Percentiles rank a stretch among this genome's conserved stretches.
Evolutionary conservation across 1,140 invertebrate genomes (phyloP).

Genomic region (Bombus pyrosoma): DNA sequence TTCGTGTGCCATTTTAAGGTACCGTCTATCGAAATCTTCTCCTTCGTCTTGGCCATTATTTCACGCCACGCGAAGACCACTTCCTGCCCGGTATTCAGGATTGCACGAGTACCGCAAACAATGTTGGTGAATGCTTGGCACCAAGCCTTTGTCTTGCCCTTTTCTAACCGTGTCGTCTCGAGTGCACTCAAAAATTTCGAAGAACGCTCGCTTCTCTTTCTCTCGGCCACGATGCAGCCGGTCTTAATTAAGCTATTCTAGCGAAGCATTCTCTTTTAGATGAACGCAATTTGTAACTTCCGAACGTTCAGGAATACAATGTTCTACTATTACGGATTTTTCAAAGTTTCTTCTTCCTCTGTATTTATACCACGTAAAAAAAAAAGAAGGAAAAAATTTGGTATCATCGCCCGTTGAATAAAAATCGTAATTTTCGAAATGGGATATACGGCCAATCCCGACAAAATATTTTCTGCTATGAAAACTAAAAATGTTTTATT

Average conservation of each 20-base stretch:
- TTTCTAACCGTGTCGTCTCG: conserved; percentile 52
- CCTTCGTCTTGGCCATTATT: conserved; percentile 31
- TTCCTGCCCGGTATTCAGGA: conserved; percentile 54
- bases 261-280: background rate
- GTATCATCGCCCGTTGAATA: too few species aligned
- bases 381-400: too few species aligned
- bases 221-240: background rate
- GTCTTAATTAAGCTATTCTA: conserved; percentile 11
- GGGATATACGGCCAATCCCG: too few species aligned
- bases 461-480: too few species aligned
- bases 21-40: conserved; percentile 1
- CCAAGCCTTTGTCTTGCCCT: conserved; percentile 56
- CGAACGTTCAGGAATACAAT: background rate
- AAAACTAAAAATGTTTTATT: too few species aligned
- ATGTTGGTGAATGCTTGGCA: conserved; percentile 54
- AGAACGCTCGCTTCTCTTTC: conserved; percentile 27
- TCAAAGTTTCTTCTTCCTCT: background rate
- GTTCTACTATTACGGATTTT: too few species aligned
- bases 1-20: conserved; percentile 36
- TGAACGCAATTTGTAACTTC: background rate
- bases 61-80: conserved; percentile 14
- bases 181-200: conserved; percentile 46
- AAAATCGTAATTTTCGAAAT: too few species aligned
- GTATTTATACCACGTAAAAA: background rate
- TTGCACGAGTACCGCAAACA: conserved; percentile 45